These are phyloP conservation scores for Epirrhoe tristata DNA, from an alignment of 2,888 invertebrate species.

Conservation along the genomic window DNA sequence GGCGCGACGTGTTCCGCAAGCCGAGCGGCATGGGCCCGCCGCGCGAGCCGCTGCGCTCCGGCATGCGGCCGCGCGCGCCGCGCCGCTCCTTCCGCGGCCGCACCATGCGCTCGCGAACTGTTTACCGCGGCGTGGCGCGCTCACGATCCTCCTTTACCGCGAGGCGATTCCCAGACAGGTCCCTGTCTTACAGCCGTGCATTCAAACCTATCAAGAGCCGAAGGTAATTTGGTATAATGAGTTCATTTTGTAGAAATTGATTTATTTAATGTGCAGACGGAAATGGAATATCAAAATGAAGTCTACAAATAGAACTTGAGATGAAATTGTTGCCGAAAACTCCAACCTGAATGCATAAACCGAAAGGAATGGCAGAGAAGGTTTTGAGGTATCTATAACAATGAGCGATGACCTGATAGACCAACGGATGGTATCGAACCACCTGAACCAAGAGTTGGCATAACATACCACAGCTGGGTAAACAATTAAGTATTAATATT, in stretches of 20 bases:
- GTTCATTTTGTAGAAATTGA: constrained; percentile 47
- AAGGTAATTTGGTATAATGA: constrained; percentile 77
- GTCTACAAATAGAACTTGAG: constrained; percentile 13
- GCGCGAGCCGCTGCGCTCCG: constrained; percentile 67
- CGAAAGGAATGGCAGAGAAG: constrained; percentile 13
- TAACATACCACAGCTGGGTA: constrained; percentile 20
- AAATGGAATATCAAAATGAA: constrained; percentile 13
- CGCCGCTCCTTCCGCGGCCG: constrained; percentile 84
- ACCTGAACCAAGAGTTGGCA: constrained; percentile 16
- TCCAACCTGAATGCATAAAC: constrained; percentile 3
- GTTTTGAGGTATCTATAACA: constrained; percentile 21
- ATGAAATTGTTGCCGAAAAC: constrained; percentile 15
- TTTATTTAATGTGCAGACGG: constrained; percentile 24
- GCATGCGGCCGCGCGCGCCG: constrained; percentile 82
- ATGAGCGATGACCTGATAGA: constrained; percentile 10
- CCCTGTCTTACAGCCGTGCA: constrained; percentile 74
- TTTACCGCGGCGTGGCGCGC: constrained; percentile 84
- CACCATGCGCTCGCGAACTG: constrained; percentile 82
- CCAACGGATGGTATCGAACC: constrained; percentile 20
- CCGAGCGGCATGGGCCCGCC: constrained; percentile 80
- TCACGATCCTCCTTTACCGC: constrained; percentile 78
- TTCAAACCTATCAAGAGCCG: constrained; percentile 79
- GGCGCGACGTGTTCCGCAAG: constrained; percentile 80
- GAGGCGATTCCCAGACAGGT: constrained; percentile 72
- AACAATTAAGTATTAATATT: constrained; percentile 11